Evolutionary conservation across 2,797 vertebrate genomes (phyloP), one percentile per base, ranked within the genome.

Genomic region (Lithobates sylvaticus): DNA sequence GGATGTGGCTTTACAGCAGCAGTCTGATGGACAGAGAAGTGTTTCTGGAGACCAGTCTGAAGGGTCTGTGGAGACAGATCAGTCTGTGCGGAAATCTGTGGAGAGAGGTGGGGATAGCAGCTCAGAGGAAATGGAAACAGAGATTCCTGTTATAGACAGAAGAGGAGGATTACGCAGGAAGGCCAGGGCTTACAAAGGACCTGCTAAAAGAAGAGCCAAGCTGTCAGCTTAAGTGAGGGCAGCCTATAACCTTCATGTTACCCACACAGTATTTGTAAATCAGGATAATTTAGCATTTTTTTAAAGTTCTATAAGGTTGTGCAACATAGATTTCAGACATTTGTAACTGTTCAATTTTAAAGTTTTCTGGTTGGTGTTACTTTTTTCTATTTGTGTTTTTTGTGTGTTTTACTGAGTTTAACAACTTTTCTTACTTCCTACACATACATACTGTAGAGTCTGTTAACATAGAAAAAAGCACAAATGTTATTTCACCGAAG

Each of bases 121-220:
- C 88, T 95, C 92, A 0, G 93, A 95, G 88, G 94, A 93, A 54
- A 91, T 91, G 32, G 93, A 94, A 89, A 90, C 93, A 69, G 92
- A 95, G 77, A 91, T 92, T 4, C 95, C 95, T 0, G 74, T 95
- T 26, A 91, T 94, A 39, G 95, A 96, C 83, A 91, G 94, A 89
- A 92, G 94, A 89, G 95, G 89, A 88, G 96, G 90, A 86, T 89
- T 96, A 89, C 89, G 96, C 86, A 94, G 94, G 88, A 96, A 96
- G 91, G 91, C 92, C 84, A 96, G 95, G 90, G 93, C 90, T 21
- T 92, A 93, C 82, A 95, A 95, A 93, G 92, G 94, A 70, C 94
- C 93, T 79, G 88, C 92, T 54, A 97, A 96, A 92, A 95, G 96
- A 91, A 96, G 89, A 93, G 89, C 93, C 93, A 91, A 96, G 94